A percentile compares a stretch with the other conserved stretches of the same genome.
These are phyloP conservation scores for Lepidochrysops patricia DNA, from an alignment of 2,888 invertebrate species.

Conservation along the genomic window DNA sequence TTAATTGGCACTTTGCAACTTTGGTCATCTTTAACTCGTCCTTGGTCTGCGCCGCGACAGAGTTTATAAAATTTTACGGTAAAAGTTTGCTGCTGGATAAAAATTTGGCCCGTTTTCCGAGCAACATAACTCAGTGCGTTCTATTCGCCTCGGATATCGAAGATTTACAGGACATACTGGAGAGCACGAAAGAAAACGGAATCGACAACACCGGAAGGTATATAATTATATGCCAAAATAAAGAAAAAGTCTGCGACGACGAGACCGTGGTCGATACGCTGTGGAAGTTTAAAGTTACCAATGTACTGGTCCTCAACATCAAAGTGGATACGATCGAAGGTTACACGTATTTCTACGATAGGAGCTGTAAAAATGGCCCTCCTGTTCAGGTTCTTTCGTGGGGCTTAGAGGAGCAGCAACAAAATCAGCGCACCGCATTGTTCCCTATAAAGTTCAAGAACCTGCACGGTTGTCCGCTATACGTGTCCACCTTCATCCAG, in stretches of 20 bases:
- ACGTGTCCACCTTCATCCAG: slow-evolving; percentile 49
- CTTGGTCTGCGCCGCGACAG: slow-evolving; percentile 34
- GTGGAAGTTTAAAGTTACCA: slow-evolving; percentile 46
- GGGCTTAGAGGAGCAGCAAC: slow-evolving; percentile 9
- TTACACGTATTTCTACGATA: slow-evolving; percentile 42
- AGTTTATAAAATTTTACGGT: slow-evolving; percentile 38
- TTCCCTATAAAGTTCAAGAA: slow-evolving; percentile 44
- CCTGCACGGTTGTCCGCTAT: slow-evolving; percentile 42
- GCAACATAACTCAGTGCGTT: slow-evolving; percentile 38
- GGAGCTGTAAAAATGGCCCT: slow-evolving; percentile 35
- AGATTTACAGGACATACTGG: slow-evolving; percentile 34
- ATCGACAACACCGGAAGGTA: slow-evolving; percentile 50
- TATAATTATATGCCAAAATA: slow-evolving; percentile 46
- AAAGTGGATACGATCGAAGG: slow-evolving; percentile 28
- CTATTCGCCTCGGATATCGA: slow-evolving; percentile 37
- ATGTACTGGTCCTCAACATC: slow-evolving; percentile 43
- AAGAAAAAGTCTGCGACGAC: slow-evolving; percentile 40
- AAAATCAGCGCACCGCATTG: slow-evolving; percentile 19
- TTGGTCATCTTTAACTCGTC: slow-evolving; percentile 46
- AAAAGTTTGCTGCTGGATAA: slow-evolving; percentile 38
- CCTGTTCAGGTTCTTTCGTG: slow-evolving; percentile 34
- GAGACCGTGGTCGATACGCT: slow-evolving; percentile 34
- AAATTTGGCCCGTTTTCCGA: slow-evolving; percentile 28
- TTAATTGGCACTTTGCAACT: slow-evolving; percentile 44
- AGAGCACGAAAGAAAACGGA: slow-evolving; percentile 34